Evolutionary conservation across 53 echinoderm and acorn worm species (phyloP).

Genomic region (Holothuria scabra): DNA sequence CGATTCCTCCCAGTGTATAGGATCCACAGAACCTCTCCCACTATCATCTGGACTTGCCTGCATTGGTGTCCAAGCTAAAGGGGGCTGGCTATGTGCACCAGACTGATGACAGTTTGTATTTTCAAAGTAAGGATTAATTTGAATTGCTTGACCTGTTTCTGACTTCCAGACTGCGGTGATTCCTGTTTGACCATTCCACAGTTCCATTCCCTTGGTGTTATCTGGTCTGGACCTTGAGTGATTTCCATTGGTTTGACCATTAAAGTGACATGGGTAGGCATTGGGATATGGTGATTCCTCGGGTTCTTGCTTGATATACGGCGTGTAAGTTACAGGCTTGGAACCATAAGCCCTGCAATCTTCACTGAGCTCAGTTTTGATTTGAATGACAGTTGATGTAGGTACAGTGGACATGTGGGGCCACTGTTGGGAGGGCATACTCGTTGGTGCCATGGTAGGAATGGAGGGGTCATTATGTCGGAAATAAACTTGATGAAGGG

Average conservation of each 20-base stretch:
- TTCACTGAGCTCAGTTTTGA: slow-evolving; percentile 42
- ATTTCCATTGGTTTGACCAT: not conserved
- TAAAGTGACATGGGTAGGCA: slow-evolving; percentile 26
- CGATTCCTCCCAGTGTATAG: slow-evolving; percentile 42
- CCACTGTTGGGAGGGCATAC: slow-evolving; percentile 31
- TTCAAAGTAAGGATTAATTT: slow-evolving; percentile 12
- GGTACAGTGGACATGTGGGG: slow-evolving; percentile 10
- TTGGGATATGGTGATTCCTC: not conserved
- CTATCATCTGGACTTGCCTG: slow-evolving; percentile 12
- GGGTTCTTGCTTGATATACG: slow-evolving; percentile 22
- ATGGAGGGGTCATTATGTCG: slow-evolving; percentile 27
- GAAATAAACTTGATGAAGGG: slow-evolving; percentile 71
- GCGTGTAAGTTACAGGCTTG: slow-evolving; percentile 7
- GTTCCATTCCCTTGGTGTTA: not conserved
- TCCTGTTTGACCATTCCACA: slow-evolving; percentile 19
- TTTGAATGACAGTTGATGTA: slow-evolving; percentile 4
- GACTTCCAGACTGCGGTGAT: slow-evolving; percentile 5
- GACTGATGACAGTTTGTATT: not conserved
- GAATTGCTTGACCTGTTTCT: not conserved
- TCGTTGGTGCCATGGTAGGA: slow-evolving; percentile 27
- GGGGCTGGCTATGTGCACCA: slow-evolving; percentile 2
- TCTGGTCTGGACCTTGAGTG: slow-evolving; percentile 5
- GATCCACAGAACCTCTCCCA: slow-evolving; percentile 17
- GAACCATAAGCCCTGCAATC: slow-evolving; percentile 27
- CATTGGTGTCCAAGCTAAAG: slow-evolving; percentile 5